Percentiles rank a stretch among this genome's conserved stretches.
Evolutionary conservation across 1,140 invertebrate genomes (phyloP).

Genomic region (Megalopta genalis): DNA sequence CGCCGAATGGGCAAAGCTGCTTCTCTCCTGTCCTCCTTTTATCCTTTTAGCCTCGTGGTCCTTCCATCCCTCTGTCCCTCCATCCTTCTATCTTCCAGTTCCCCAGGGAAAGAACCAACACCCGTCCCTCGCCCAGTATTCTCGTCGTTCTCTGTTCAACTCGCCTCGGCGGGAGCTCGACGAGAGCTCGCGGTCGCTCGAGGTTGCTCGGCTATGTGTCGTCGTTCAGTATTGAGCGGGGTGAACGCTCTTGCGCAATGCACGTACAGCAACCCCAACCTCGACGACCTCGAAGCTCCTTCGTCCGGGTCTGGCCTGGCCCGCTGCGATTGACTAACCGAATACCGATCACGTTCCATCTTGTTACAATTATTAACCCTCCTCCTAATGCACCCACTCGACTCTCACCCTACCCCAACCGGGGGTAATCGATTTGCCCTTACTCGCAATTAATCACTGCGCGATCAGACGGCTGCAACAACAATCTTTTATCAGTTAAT

Average conservation of each 20-base stretch:
- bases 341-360: slow-evolving; percentile 41
- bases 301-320: slow-evolving; percentile 50
- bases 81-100: neutral
- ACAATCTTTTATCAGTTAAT: too few relatives aligned
- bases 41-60: too few relatives aligned
- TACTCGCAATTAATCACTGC: too few relatives aligned
- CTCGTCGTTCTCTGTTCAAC: too few relatives aligned
- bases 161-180: too few relatives aligned
- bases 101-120: neutral
- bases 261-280: slow-evolving; percentile 71
- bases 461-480: too few relatives aligned
- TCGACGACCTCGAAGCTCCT: slow-evolving; percentile 57
- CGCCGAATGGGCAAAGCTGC: slow-evolving; percentile 52
- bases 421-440: too few relatives aligned
- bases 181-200: neutral
- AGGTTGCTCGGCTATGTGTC: slow-evolving; percentile 31
- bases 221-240: slow-evolving; percentile 76
- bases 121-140: too few relatives aligned
- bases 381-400: too few relatives aligned
- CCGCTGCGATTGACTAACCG: slow-evolving; percentile 57
- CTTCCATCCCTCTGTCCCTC: neutral
- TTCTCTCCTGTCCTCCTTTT: neutral
- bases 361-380: neutral
- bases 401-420: too few relatives aligned
- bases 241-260: slow-evolving; percentile 80